A percentile compares a stretch with the other conserved stretches of the same genome.
These are phyloP conservation scores for Tigriopus japonicus DNA, from an alignment of 1,140 invertebrate genomes.

Conservation along the genomic window DNA sequence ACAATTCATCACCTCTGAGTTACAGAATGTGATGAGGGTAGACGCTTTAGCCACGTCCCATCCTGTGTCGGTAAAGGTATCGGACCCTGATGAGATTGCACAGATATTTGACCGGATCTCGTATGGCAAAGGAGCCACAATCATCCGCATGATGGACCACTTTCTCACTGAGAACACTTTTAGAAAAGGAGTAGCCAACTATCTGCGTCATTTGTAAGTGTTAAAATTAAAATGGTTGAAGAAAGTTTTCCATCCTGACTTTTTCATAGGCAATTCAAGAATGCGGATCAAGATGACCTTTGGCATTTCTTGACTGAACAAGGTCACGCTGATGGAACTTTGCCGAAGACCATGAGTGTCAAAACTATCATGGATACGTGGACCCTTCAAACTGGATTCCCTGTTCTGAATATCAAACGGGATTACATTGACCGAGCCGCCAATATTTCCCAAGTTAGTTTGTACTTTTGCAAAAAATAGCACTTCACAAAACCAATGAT, in stretches of 20 bases:
- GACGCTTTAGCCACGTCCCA: constrained; percentile 69
- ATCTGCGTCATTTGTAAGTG: constrained; percentile 39
- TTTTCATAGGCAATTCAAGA: constrained; percentile 33
- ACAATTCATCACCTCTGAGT: constrained; percentile 48
- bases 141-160: constrained; percentile 73
- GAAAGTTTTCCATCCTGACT: constrained; percentile 54
- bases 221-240: constrained; percentile 49
- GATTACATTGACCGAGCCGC: too few species aligned
- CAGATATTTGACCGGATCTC: constrained; percentile 81
- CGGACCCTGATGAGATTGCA: constrained; percentile 69
- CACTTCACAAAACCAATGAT: too few species aligned
- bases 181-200: constrained; percentile 44
- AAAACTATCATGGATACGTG: constrained; percentile 71
- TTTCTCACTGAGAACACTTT: constrained; percentile 58
- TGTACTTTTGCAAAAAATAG: too few species aligned
- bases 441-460: too few species aligned
- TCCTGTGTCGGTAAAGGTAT: constrained; percentile 62
- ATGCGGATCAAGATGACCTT: constrained; percentile 63
- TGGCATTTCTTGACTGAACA: constrained; percentile 59
- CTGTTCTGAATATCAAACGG: constrained; percentile 34
- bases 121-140: constrained; percentile 73
- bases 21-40: constrained; percentile 48
- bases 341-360: constrained; percentile 35
- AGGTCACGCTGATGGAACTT: constrained; percentile 37
- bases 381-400: constrained; percentile 79